Evolutionary conservation across 2,888 invertebrate species (phyloP), one percentile per base, ranked within the genome.

Genomic region (Lasioglossum malachurum): DNA sequence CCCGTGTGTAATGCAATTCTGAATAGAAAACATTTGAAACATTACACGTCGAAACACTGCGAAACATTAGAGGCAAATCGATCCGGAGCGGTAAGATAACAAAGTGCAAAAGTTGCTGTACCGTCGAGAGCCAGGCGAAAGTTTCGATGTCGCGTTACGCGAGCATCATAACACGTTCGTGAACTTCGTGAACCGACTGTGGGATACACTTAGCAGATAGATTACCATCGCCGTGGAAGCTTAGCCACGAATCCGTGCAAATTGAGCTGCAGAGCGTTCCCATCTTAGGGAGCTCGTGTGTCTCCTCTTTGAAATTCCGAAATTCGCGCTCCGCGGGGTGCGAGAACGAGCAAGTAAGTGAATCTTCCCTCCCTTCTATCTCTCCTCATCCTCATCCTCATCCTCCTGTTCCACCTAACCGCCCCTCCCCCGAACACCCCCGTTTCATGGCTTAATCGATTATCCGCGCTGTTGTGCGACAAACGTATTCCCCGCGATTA

Each of bases 391-490:
- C 27, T 14, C 27, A 4, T 27, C 60, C 14, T 14, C 27, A 4
- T 27, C 60, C 14, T 60, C 60, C 60, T 27, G 5, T 60, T 27
- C 60, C 60, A 27, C 16, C 60, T 16, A 4, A 27, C 27, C 60
- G 2, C 27, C 60, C 27, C n/a, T 14, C n/a, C 64, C 31, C 64
- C 31, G 16, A 19, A 31, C 35, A 31, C 35, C 67, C 67, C 67
- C 16, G 7, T 31, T 31, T 19, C 77, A n/a, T 46, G 81, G 85
- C 85, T 89, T 89, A 91, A 92, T 91, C 90, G 90, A 91, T 92
- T 92, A 91, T 90, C 90, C 85, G 80, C 86, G 49, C 87, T 86
- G 88, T 86, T 86, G 82, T 91, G 88, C 88, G 85, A 88, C 87
- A 88, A 88, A 84, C 78, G 85, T 87, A 87, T 84, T 83, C 76